phyloP scores from a whole-genome alignment of 1,140 invertebrate species.

The Brachystomella parvula region DNA sequence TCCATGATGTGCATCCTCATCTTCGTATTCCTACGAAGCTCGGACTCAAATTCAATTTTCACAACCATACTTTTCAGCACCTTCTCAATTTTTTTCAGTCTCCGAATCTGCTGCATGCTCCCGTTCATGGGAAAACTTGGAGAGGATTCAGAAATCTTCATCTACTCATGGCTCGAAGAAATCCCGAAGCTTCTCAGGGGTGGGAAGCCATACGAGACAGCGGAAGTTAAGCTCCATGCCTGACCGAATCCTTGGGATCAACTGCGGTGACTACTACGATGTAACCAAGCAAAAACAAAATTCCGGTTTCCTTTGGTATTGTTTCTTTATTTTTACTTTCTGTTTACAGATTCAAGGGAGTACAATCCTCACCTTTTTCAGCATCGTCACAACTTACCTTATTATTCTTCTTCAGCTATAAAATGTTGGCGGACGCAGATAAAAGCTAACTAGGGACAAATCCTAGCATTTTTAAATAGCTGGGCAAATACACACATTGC shows the following conservation, averaged over 20 bases:
- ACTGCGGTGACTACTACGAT: slow-evolving; percentile 35
- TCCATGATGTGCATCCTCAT: slow-evolving; percentile 38
- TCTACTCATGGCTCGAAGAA: slow-evolving; percentile 37
- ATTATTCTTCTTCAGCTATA: slow-evolving; percentile 26
- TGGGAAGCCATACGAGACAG: slow-evolving; percentile 35
- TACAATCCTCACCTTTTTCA: slow-evolving; percentile 36
- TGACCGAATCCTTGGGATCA: slow-evolving; percentile 37
- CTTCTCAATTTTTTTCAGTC: slow-evolving; percentile 36
- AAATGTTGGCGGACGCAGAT: no score
- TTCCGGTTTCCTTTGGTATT: not conserved
- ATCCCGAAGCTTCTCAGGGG: slow-evolving; percentile 35
- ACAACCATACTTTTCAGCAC: slow-evolving; percentile 35
- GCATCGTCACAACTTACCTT: slow-evolving; percentile 34
- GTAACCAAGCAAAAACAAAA: not conserved
- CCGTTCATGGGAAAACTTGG: slow-evolving; percentile 35
- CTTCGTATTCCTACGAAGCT: slow-evolving; percentile 33
- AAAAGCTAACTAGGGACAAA: no score
- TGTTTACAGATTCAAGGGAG: slow-evolving; percentile 33
- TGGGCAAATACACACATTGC: no score
- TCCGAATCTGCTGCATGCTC: slow-evolving; percentile 36
- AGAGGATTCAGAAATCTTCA: slow-evolving; percentile 38
- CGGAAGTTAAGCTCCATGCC: slow-evolving; percentile 34
- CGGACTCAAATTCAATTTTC: slow-evolving; percentile 28
- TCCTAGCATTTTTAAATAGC: no score
- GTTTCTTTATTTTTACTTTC: slow-evolving; percentile 14